A percentile compares a stretch with the other conserved stretches of the same genome.
phyloP scores from a whole-genome alignment of 2,888 invertebrate species.

The Amiota mariae region DNA sequence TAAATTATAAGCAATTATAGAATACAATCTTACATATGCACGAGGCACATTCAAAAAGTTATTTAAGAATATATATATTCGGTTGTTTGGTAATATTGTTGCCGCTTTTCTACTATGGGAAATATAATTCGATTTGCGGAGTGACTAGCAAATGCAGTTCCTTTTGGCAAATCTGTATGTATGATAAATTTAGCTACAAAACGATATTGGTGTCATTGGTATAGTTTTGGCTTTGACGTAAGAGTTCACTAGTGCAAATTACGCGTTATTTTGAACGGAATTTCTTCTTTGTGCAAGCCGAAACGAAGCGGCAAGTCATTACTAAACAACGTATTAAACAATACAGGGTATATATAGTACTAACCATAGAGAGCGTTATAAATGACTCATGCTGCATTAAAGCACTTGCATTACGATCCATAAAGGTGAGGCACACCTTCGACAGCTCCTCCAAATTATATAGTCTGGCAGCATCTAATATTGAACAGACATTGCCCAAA shows the following conservation, averaged over 20 bases:
- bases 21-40: background rate
- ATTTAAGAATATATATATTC: background rate
- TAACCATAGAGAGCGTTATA: conserved; percentile 84
- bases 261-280: too few relatives aligned
- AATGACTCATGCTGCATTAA: conserved; percentile 90
- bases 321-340: background rate
- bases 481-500: conserved; percentile 92
- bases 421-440: conserved; percentile 89
- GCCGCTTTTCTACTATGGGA: too few relatives aligned
- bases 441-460: conserved; percentile 80
- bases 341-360: background rate
- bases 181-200: too few relatives aligned
- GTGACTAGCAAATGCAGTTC: too few relatives aligned
- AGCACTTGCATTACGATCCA: conserved; percentile 91
- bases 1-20: background rate
- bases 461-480: conserved; percentile 89
- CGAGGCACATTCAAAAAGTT: background rate
- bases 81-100: background rate
- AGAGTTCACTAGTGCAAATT: too few relatives aligned
- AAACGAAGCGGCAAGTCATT: background rate
- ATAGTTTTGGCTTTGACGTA: too few relatives aligned
- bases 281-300: too few relatives aligned
- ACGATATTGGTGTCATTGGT: too few relatives aligned
- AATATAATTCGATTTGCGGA: too few relatives aligned
- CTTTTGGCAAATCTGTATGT: too few relatives aligned